These are phyloP conservation scores for Eupithecia subfuscata DNA, from an alignment of 2,888 invertebrate species.

Conservation along the genomic window DNA sequence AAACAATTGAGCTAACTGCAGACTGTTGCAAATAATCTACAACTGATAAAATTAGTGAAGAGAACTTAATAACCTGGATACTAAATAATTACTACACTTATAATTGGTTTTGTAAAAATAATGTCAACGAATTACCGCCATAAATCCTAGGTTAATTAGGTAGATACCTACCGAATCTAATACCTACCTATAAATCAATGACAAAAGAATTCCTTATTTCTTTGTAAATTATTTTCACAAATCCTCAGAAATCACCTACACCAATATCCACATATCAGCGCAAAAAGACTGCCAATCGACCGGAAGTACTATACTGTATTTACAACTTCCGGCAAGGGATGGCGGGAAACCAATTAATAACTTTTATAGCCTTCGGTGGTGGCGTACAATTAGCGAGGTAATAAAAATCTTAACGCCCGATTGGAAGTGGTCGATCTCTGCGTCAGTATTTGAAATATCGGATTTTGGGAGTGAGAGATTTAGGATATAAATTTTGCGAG, in stretches of 20 bases:
- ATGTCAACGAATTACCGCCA: too few relatives aligned
- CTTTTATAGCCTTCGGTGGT: conserved; percentile 78
- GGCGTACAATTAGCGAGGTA: conserved; percentile 76
- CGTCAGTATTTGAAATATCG: conserved; percentile 27
- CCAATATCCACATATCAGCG: conserved; percentile 18
- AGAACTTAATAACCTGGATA: too few relatives aligned
- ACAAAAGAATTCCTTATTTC: not conserved
- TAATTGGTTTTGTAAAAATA: too few relatives aligned
- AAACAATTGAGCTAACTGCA: too few relatives aligned
- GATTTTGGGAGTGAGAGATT: not conserved
- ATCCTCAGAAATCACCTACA: conserved; percentile 31
- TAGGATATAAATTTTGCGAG: not conserved
- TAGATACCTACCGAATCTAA: too few relatives aligned
- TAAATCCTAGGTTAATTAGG: too few relatives aligned
- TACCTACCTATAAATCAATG: not conserved
- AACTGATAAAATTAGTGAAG: too few relatives aligned
- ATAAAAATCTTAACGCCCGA: conserved; percentile 80
- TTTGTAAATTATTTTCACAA: not conserved
- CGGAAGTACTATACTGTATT: conserved; percentile 79
- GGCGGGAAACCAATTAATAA: conserved; percentile 81
- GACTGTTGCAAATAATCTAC: too few relatives aligned
- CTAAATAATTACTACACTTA: too few relatives aligned
- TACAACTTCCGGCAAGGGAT: conserved; percentile 76
- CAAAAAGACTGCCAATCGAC: conserved; percentile 72
- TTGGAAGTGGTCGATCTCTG: conserved; percentile 57